These are phyloP conservation scores for Melolontha melolontha DNA, from an alignment of 2,888 invertebrate species.

Conservation along the genomic window DNA sequence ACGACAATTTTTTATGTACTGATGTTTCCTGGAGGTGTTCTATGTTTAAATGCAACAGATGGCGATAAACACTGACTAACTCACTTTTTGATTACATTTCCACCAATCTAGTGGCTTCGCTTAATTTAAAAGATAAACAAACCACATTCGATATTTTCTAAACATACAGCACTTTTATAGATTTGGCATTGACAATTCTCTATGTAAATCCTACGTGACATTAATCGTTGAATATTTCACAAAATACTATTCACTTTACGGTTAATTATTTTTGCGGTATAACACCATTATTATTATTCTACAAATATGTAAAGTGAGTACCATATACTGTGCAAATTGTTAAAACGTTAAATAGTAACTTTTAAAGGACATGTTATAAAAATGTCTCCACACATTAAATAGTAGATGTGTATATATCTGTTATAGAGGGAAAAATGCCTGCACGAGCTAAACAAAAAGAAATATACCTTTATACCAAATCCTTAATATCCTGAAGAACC, in stretches of 20 bases:
- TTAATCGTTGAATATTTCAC: constrained; percentile 4
- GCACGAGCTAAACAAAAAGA: constrained; percentile 17
- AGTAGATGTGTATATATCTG: neutral
- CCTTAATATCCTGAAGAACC: constrained; percentile 25
- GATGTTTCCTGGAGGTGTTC: constrained; percentile 9
- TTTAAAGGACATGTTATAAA: neutral
- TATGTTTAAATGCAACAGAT: constrained; percentile 29
- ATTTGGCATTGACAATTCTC: constrained; percentile 38
- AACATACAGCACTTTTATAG: constrained; percentile 16
- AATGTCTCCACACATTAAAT: neutral
- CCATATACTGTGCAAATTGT: neutral
- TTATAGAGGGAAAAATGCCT: constrained; percentile 32
- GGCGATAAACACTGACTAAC: constrained; percentile 10
- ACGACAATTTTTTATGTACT: constrained; percentile 7
- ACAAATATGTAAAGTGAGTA: constrained; percentile 22
- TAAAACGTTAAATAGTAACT: neutral
- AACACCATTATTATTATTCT: neutral
- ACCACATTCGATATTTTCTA: constrained; percentile 4
- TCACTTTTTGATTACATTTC: constrained; percentile 14
- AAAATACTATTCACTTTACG: no score
- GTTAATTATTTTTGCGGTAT: neutral
- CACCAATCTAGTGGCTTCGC: constrained; percentile 20
- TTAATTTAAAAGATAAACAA: constrained; percentile 31
- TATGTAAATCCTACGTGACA: constrained; percentile 29
- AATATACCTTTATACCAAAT: constrained; percentile 27